A percentile compares a stretch with the other conserved stretches of the same genome.
These are phyloP conservation scores for Echinometra lucunter DNA, from an alignment of 53 echinoderm and acorn worm genomes.

Conservation along the genomic window DNA sequence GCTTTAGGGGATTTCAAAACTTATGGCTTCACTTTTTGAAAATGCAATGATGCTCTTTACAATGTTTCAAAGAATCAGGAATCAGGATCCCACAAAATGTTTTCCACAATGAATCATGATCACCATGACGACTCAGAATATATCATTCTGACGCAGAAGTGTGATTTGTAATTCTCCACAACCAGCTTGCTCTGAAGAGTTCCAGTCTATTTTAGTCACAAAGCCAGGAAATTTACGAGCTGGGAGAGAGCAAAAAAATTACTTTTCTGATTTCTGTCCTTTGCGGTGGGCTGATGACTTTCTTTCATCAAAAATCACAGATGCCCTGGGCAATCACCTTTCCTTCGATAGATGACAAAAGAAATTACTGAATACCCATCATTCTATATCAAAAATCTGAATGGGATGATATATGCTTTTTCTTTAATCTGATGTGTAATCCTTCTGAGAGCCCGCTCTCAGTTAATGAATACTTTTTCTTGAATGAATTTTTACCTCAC, in stretches of 20 bases:
- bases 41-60: neutral
- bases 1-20: neutral
- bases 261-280: neutral
- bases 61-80: neutral
- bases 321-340: conserved; percentile 26
- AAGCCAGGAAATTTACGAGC: conserved; percentile 1
- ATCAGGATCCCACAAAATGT: neutral
- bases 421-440: neutral
- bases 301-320: neutral
- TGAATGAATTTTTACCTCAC: neutral
- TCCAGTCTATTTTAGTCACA: conserved; percentile 34
- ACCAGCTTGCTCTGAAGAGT: neutral
- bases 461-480: neutral
- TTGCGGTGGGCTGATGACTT: neutral
- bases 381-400: neutral
- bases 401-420: neutral
- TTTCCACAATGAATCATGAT: conserved; percentile 18
- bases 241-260: neutral
- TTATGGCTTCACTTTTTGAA: neutral
- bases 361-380: neutral
- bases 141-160: neutral
- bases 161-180: neutral
- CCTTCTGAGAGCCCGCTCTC: neutral
- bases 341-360: neutral
- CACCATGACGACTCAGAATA: neutral